Percentiles rank a stretch among this genome's conserved stretches.
Evolutionary conservation across 2,888 invertebrate genomes (phyloP).

Genomic region (Clostera curtula): DNA sequence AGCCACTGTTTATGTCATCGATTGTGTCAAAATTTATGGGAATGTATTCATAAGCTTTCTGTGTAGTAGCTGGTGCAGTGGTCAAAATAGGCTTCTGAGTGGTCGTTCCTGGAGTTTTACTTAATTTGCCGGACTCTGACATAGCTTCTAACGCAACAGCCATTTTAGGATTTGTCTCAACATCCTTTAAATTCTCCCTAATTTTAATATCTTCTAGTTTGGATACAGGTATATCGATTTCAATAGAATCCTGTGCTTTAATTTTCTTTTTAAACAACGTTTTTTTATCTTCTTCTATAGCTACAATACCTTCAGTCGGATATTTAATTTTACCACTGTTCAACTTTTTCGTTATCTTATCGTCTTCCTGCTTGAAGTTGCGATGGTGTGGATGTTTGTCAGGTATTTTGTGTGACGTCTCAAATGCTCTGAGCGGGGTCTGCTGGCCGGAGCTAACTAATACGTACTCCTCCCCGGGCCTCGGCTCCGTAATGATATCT

Average conservation of each 20-base stretch:
- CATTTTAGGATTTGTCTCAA: constrained; percentile 60
- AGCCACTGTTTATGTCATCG: constrained; percentile 63
- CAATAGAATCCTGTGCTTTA: constrained; percentile 57
- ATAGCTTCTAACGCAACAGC: constrained; percentile 61
- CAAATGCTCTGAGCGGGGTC: constrained; percentile 72
- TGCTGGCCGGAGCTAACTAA: constrained; percentile 74
- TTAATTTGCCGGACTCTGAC: constrained; percentile 65
- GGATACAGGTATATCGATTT: constrained; percentile 64
- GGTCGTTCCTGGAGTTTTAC: constrained; percentile 54
- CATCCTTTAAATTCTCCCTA: constrained; percentile 65
- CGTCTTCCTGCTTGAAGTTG: constrained; percentile 44
- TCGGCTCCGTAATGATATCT: constrained; percentile 77
- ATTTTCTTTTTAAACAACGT: constrained; percentile 48
- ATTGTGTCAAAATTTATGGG: constrained; percentile 69
- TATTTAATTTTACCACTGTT: constrained; percentile 53
- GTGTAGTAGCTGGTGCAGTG: constrained; percentile 55
- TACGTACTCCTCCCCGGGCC: constrained; percentile 80
- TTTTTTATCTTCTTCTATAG: constrained; percentile 67
- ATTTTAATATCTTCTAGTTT: constrained; percentile 67
- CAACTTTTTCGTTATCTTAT: constrained; percentile 57
- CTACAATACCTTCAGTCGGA: constrained; percentile 57
- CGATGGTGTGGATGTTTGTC: constrained; percentile 60
- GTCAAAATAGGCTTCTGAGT: constrained; percentile 75
- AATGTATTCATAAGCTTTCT: constrained; percentile 57
- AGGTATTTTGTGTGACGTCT: constrained; percentile 83